These are phyloP conservation scores for Heterohyrax brucei DNA, from an alignment of 2,797 vertebrate species.

Conservation along the genomic window DNA sequence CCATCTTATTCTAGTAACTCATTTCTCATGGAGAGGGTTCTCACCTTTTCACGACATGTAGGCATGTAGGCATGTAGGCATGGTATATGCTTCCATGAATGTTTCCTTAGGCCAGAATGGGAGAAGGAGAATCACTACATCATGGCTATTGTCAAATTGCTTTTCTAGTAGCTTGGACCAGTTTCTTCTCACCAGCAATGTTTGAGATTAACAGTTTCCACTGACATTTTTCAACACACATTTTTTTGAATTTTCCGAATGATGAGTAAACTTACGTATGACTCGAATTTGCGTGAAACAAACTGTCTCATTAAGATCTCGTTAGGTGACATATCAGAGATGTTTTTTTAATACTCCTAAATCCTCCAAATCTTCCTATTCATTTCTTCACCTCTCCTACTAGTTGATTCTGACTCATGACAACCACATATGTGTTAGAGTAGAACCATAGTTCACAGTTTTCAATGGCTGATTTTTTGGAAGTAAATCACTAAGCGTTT, in stretches of 20 bases:
- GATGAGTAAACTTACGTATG: constrained; percentile 40
- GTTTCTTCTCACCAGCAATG: background rate
- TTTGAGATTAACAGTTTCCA: constrained; percentile 32
- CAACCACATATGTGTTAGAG: background rate
- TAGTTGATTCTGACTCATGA: background rate
- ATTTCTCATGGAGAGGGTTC: background rate
- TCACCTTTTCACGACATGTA: constrained; percentile 15
- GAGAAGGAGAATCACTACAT: background rate
- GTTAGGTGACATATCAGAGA: background rate
- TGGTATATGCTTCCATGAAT: background rate
- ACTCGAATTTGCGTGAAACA: constrained; percentile 45
- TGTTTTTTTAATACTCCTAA: background rate
- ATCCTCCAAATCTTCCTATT: constrained; percentile 47
- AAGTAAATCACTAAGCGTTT: background rate
- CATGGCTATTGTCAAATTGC: constrained; percentile 29
- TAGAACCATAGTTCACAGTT: background rate
- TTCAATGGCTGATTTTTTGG: background rate
- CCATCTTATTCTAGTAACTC: constrained; percentile 38
- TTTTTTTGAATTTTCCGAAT: background rate
- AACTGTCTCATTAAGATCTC: constrained; percentile 34
- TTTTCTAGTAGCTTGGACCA: constrained; percentile 31
- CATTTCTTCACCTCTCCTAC: constrained; percentile 15
- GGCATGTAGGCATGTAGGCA: background rate
- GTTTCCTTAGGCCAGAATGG: background rate
- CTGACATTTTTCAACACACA: constrained; percentile 4